These are phyloP conservation scores for Oscheius sp. DNA, from an alignment of 2,888 invertebrate species.

Conservation along the genomic window DNA sequence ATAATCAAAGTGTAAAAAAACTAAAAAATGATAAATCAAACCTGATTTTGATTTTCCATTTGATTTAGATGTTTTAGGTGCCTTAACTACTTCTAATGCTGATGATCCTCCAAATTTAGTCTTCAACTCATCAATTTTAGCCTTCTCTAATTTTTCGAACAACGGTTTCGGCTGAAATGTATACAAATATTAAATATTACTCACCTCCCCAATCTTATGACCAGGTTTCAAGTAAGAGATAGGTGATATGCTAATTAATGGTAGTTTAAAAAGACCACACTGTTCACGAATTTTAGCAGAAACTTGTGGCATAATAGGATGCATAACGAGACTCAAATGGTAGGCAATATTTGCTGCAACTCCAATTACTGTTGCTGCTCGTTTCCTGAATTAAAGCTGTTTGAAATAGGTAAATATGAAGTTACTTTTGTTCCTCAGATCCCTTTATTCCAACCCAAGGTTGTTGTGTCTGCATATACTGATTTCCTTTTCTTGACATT, in stretches of 20 bases:
- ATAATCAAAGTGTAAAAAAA: constrained; percentile 29
- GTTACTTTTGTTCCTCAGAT: constrained; percentile 78
- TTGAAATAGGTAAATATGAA: neutral
- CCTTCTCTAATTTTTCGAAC: constrained; percentile 85
- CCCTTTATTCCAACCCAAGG: constrained; percentile 95
- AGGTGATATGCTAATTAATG: constrained; percentile 70
- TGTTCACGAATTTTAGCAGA: constrained; percentile 56
- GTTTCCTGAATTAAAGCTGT: constrained; percentile 63
- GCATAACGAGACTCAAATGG: constrained; percentile 82
- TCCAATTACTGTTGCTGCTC: constrained; percentile 86
- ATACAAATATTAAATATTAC: neutral
- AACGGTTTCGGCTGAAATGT: constrained; percentile 80
- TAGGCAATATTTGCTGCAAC: constrained; percentile 84
- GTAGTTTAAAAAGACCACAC: constrained; percentile 57
- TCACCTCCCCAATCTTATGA: constrained; percentile 82
- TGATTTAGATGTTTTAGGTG: neutral
- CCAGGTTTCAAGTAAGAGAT: constrained; percentile 79
- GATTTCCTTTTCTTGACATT: constrained; percentile 91
- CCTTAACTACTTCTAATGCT: neutral
- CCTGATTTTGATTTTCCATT: constrained; percentile 1
- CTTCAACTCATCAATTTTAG: constrained; percentile 81
- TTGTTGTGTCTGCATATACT: constrained; percentile 91
- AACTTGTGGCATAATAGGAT: constrained; percentile 87
- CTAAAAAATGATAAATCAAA: neutral
- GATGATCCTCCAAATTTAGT: constrained; percentile 66